Percentiles rank a stretch among this genome's conserved stretches.
These are phyloP conservation scores for Callospermophilus lateralis DNA, from an alignment of 2,113 vertebrate species.

Conservation along the genomic window DNA sequence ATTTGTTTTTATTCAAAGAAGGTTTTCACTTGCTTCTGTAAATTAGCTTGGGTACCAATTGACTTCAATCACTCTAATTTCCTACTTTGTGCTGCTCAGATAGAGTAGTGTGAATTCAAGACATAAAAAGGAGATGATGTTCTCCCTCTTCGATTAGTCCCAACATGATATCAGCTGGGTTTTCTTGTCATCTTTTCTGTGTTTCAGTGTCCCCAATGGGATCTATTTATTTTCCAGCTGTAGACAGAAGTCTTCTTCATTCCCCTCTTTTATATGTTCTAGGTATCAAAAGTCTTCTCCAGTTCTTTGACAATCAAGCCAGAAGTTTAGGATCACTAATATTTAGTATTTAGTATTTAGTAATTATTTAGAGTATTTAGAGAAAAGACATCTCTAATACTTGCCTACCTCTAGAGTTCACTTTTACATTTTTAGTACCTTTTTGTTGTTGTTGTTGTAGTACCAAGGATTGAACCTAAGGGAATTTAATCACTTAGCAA, in stretches of 20 bases:
- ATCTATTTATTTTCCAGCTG: neutral
- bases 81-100: neutral
- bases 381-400: neutral
- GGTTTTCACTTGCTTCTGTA: neutral
- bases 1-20: neutral
- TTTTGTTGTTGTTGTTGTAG: neutral
- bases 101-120: conserved; percentile 22
- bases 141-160: neutral
- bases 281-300: neutral
- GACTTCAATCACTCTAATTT: neutral
- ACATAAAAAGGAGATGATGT: conserved; percentile 23
- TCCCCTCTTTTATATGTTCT: neutral
- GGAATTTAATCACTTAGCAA: no score
- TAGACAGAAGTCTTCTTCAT: neutral
- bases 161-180: neutral
- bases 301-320: neutral
- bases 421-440: neutral
- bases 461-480: no score
- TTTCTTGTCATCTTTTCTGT: neutral
- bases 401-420: neutral
- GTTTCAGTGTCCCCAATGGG: neutral
- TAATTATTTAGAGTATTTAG: neutral
- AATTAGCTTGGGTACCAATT: neutral
- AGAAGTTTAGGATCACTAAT: neutral
- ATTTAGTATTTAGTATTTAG: neutral